Evolutionary conservation across 2,888 invertebrate genomes (phyloP).

Genomic region (Dioctria rufipes): DNA sequence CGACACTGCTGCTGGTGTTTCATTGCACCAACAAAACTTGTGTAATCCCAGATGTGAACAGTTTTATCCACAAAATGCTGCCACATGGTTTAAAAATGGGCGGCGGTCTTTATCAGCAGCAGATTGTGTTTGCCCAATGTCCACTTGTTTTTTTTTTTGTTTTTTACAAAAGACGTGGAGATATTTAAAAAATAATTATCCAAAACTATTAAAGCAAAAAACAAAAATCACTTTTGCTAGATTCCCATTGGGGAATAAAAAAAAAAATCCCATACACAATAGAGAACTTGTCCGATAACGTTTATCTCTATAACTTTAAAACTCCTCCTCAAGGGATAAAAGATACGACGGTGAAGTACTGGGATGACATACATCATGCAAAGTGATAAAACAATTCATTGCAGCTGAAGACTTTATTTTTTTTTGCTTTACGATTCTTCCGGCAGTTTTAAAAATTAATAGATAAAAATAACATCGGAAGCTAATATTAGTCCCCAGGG

Average conservation of each 20-base stretch:
- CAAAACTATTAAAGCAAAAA: neutral
- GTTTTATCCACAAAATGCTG: neutral
- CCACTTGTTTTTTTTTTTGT: too few relatives aligned
- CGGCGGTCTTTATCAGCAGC: neutral
- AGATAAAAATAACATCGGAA: conserved; percentile 22
- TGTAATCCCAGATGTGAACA: conserved; percentile 20
- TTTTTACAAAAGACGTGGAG: neutral
- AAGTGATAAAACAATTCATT: conserved; percentile 11
- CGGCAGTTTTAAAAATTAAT: conserved; percentile 30
- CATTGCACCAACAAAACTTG: conserved; percentile 20
- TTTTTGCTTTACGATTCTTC: conserved; percentile 1
- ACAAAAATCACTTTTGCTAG: too few relatives aligned
- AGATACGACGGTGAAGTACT: neutral
- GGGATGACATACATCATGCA: neutral
- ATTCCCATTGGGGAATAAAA: too few relatives aligned
- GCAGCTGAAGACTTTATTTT: neutral
- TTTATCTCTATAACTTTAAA: too few relatives aligned
- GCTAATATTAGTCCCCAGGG: conserved; percentile 30
- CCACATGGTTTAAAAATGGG: conserved; percentile 36
- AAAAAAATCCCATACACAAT: too few relatives aligned
- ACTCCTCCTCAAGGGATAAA: conserved; percentile 20
- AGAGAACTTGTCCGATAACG: too few relatives aligned
- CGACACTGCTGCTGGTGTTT: neutral
- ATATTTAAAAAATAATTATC: neutral
- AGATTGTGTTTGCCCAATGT: neutral